Conservation (phyloP, 2,797 vertebrate genomes). For the Arnoldichthys spilopterus region DNA sequence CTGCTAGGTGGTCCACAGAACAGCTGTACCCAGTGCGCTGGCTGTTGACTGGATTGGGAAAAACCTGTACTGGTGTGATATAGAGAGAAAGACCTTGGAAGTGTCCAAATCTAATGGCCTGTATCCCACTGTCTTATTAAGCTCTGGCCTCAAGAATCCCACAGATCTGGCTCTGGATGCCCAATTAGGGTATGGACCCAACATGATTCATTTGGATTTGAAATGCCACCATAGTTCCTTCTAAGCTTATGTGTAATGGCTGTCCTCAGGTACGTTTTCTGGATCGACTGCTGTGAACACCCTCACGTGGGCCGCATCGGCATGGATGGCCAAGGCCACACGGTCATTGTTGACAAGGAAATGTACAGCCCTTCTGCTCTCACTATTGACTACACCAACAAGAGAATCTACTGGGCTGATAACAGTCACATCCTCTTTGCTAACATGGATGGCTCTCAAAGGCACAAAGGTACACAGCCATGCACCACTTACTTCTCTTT, state of each 20-base stretch:
- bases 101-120: conserved; percentile 96
- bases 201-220: conserved; percentile 2
- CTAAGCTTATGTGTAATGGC: conserved; percentile 6
- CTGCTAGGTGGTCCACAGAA: conserved; percentile 90
- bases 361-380: conserved; percentile 93
- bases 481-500: background rate
- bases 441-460: conserved; percentile 92
- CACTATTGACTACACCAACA: conserved; percentile 96
- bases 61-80: conserved; percentile 98
- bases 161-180: conserved; percentile 91
- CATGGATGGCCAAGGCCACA: conserved; percentile 93
- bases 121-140: conserved; percentile 92
- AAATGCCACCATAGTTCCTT: background rate
- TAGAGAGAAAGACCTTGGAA: conserved; percentile 93
- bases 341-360: conserved; percentile 88
- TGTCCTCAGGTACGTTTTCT: conserved; percentile 88
- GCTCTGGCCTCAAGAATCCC: conserved; percentile 89
- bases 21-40: conserved; percentile 92
- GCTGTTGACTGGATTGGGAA: conserved; percentile 99
- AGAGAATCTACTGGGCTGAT: conserved; percentile 95
- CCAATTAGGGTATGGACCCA: conserved; percentile 84
- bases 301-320: conserved; percentile 92
- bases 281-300: conserved; percentile 96
- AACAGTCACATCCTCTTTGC: conserved; percentile 96
- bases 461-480: conserved; percentile 86